Base-by-base conservation (phyloP, 2,888 invertebrate species). In the Drosophila mayaguana region DNA sequence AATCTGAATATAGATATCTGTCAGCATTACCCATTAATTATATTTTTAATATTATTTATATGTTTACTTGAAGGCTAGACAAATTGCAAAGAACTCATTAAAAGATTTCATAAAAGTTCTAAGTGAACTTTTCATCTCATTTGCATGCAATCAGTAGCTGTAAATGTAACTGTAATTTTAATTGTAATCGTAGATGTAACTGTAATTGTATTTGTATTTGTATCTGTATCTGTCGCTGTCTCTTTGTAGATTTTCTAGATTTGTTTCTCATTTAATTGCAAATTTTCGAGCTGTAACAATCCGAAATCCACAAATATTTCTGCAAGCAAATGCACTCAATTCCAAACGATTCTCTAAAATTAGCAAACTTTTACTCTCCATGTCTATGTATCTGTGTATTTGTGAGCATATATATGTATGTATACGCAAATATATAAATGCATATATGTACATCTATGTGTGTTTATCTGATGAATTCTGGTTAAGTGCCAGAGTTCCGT, bases 301-400 rank as follows among this genome's bases (percentile, higher is more conserved):
- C 22, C 38, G 51, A 11, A 38, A 43, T 53, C 18, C 25, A 36
- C 53, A 36, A 70, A 45, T 56, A 50, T 40, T 40, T 40, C 32
- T 54, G 43, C 57, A 51, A 67, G 53, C 55, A 36, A 32, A 25
- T 45, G 67, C 70, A 68, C 60, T 36, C 14, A 28, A 46, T 45
- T 63, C 18, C 28, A 48, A 48, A 38, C 38, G 18, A 9, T 28
- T 53, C 42, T 63, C 32, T 20, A 38, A 38, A 69, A 60, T 28
- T 38, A 55, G 54, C 66, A 57, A 38, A 43, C 32, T 25, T 50
- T 36, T 68, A 32, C 42, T 34, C 22, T 45, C 28, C 48, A 48
- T 56, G 34, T 56, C 22, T 55, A 16, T 72, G 32, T 62, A 12
- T 56, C 34, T 80, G 50, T 54, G 45, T 56, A 20, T 16, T n/a